Base-by-base conservation (phyloP, 23 tunicate species). In the Trididemnum clinides region DNA sequence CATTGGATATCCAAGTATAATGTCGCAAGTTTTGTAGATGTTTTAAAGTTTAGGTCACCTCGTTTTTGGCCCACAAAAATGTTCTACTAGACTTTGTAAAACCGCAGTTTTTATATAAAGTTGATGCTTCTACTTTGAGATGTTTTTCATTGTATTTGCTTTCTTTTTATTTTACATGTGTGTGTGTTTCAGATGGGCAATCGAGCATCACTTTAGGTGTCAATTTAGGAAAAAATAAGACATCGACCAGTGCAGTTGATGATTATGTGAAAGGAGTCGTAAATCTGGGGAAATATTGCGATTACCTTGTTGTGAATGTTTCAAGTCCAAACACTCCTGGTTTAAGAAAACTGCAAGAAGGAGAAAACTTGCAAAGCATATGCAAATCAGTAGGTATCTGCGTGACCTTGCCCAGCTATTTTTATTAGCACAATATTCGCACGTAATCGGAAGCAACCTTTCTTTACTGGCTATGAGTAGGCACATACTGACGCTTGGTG, bases 241-340 rank as follows among this genome's bases (percentile, higher is more conserved):
- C 80, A 0, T 89, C 98, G 1, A 18, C 25, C 0, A 73, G 64
- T 77, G 78, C 72, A 25, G 71, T 50, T 23, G 81, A 82, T 7
- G 98, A 94, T 85, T 94, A 94, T 73, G 77, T 74, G 33, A 37
- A 39, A 3, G 98, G 98, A 1, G 84, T 94, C 6, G 34, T 29
- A 72, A 36, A 62, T 18, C 88, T 94, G 4, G 98, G 98, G 0
- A 29, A 31, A 33, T 94, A 39, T 74, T 90, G 94, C 31, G 93
- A 94, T 75, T 94, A 94, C 35, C 76, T 94, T 71, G 98, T 94
- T 59, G 82, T 94, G 26, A 94, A 94, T 94, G 88, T 94, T 22
- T 94, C 98, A 10, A 94, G 98, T 57, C 98, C 98, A 33, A 94
- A 94, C 84, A 94, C 98, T 33, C 88, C 90, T 18, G 98, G 98